Evolutionary conservation across 1,140 invertebrate genomes (phyloP).

Genomic region (Rhyzopertha dominica): DNA sequence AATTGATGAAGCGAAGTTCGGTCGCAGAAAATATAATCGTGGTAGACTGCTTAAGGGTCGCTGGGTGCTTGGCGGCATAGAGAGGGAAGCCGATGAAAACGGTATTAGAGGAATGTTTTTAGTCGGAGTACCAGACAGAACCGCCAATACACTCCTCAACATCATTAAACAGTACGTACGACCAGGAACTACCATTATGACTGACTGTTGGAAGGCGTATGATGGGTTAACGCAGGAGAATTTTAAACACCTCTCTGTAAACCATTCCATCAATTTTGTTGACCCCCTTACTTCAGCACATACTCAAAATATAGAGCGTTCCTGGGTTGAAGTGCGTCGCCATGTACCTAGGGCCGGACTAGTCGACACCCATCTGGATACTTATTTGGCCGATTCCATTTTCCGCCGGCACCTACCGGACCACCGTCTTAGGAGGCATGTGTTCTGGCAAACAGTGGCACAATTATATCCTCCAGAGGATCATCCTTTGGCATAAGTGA

Average conservation of each 20-base stretch:
- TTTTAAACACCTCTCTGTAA: slow-evolving; percentile 27
- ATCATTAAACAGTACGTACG: slow-evolving; percentile 2
- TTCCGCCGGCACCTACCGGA: too few relatives aligned
- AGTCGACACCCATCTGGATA: too few relatives aligned
- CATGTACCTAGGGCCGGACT: too few relatives aligned
- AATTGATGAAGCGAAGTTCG: slow-evolving; percentile 1
- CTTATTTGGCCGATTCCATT: too few relatives aligned
- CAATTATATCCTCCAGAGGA: too few relatives aligned
- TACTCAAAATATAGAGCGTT: slow-evolving; percentile 10
- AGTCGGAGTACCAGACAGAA: background rate
- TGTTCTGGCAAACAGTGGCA: too few relatives aligned
- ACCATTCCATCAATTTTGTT: slow-evolving; percentile 23
- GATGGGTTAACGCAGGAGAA: slow-evolving; percentile 17
- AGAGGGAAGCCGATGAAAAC: too few relatives aligned
- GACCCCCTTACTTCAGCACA: slow-evolving; percentile 22
- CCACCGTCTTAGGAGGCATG: too few relatives aligned
- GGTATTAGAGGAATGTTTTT: background rate
- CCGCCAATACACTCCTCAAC: background rate
- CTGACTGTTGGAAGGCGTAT: slow-evolving; percentile 34
- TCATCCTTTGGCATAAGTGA: too few relatives aligned
- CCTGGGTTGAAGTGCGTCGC: too few relatives aligned
- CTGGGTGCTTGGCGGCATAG: slow-evolving; percentile 4
- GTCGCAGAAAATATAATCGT: background rate
- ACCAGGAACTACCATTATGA: slow-evolving; percentile 31
- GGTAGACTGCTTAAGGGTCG: background rate